Conservation (phyloP, 2,113 vertebrate genomes). For the Sinocyclocheilus anshuiensis region DNA sequence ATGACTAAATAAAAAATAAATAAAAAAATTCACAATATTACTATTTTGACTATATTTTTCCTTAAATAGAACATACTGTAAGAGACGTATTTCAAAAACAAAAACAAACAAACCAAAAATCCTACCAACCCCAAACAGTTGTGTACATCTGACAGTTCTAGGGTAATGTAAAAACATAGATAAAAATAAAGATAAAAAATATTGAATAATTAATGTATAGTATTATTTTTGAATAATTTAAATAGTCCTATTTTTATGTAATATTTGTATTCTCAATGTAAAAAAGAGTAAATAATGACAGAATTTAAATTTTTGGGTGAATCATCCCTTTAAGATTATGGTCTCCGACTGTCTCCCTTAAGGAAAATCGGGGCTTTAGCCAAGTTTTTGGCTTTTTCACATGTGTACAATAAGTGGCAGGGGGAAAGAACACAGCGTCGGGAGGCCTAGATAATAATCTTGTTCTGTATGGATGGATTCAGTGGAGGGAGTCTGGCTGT, state of each 20-base stretch:
- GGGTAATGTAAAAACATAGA: neutral
- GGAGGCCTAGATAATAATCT: constrained; percentile 1
- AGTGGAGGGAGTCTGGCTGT: constrained; percentile 32
- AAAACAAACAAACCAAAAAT: neutral
- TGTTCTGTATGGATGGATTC: constrained; percentile 28
- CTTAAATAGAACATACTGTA: neutral
- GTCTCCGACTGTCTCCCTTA: constrained; percentile 10
- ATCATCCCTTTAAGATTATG: neutral
- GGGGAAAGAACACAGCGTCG: neutral
- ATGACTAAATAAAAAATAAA: no score
- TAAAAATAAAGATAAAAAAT: neutral
- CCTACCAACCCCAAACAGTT: neutral
- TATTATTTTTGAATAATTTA: neutral
- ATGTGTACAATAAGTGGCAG: constrained; percentile 48
- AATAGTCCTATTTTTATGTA: neutral
- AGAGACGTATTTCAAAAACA: neutral
- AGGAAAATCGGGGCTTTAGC: constrained; percentile 1
- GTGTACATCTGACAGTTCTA: neutral
- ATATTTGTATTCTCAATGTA: neutral
- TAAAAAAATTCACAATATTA: neutral
- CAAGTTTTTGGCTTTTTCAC: constrained; percentile 18
- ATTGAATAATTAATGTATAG: neutral
- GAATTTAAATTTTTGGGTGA: neutral
- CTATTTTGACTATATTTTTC: neutral
- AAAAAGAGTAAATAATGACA: neutral